phyloP scores from a whole-genome alignment of 2,888 invertebrate species.

The Acanthosepion esculentum region DNA sequence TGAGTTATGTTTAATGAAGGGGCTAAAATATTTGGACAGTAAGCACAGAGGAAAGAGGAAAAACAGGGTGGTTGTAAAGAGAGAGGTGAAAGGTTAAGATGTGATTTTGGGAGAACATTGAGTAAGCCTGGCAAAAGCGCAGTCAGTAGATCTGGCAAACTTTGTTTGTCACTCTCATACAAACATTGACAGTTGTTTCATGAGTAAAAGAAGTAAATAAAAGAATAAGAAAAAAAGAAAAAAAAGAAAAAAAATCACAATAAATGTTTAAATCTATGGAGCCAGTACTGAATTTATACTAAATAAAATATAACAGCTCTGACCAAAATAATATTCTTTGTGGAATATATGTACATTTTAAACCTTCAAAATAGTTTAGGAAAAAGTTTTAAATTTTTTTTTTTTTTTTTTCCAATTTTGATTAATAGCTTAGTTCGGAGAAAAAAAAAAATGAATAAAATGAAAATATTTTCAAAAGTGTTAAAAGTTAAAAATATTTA shows the following conservation, averaged over 20 bases:
- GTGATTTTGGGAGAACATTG: background rate
- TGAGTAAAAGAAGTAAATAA: background rate
- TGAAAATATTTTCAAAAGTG: too few species aligned
- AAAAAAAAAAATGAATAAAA: too few species aligned
- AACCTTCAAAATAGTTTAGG: background rate
- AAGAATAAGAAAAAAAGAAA: too few species aligned
- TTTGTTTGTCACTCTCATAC: conserved; percentile 33
- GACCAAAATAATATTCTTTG: background rate
- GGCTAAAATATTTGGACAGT: background rate
- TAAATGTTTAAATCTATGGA: background rate
- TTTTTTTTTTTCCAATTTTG: background rate
- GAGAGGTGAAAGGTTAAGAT: background rate
- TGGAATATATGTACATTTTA: background rate
- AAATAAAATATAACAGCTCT: background rate
- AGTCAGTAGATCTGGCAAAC: conserved; percentile 10
- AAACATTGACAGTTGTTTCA: conserved; percentile 17
- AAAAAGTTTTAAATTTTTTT: background rate
- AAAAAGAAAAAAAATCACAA: background rate
- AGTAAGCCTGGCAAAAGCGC: conserved; percentile 6
- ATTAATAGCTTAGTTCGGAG: background rate
- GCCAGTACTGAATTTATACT: background rate
- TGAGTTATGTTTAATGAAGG: background rate
- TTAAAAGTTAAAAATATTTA: too few species aligned
- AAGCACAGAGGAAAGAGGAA: background rate
- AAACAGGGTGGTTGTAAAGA: background rate